Percentiles rank a stretch among this genome's conserved stretches.
phyloP scores from a whole-genome alignment of 2,113 vertebrate species.

The Madoqua kirkii region DNA sequence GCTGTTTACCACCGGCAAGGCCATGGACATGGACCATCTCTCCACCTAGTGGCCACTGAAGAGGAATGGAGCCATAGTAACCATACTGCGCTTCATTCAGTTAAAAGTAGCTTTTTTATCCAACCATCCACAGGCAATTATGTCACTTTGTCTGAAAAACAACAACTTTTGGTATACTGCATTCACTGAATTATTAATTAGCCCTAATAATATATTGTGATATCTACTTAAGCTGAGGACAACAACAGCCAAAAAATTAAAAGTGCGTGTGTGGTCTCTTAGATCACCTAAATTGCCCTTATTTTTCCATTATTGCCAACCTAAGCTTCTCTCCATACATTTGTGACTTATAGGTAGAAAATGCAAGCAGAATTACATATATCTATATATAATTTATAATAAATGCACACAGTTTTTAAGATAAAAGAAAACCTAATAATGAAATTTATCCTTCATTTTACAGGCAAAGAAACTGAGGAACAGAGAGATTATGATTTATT shows the following conservation, averaged over 20 bases:
- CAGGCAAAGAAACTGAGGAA: conserved; percentile 18
- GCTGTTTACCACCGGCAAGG: conserved; percentile 1
- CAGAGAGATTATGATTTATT: conserved; percentile 22
- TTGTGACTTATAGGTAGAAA: conserved; percentile 24
- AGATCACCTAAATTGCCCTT: not conserved
- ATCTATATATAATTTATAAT: not conserved
- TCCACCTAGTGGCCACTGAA: conserved; percentile 67
- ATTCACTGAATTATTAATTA: conserved; percentile 40
- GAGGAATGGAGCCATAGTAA: conserved; percentile 37
- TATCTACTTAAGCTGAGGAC: not conserved
- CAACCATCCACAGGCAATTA: not conserved
- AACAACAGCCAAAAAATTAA: not conserved
- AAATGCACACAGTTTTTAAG: not conserved
- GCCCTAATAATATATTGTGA: conserved; percentile 16
- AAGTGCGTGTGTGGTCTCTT: not conserved
- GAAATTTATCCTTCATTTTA: not conserved
- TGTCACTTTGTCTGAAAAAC: not conserved
- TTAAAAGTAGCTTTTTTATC: conserved; percentile 50
- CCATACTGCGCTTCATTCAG: not conserved
- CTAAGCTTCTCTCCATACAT: not conserved
- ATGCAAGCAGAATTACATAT: not conserved
- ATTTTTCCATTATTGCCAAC: not conserved
- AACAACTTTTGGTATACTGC: not conserved
- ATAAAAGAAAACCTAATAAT: conserved; percentile 4
- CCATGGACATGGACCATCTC: conserved; percentile 44